Base-by-base conservation (phyloP, 2,113 vertebrate species). In the Macaca fascicularis region DNA sequence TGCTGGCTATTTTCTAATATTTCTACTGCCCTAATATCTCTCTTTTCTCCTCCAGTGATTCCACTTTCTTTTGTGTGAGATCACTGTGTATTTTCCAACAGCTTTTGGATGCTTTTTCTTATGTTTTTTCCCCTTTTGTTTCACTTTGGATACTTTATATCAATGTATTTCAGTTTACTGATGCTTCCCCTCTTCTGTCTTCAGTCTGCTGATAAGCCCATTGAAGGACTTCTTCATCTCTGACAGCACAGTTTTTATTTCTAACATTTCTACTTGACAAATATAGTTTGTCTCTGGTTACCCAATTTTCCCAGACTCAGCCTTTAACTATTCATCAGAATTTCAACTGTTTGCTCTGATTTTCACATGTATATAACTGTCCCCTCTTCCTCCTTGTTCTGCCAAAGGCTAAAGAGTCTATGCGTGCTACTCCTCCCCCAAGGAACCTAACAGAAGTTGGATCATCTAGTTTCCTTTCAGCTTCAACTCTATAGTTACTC, bases 211-310 rank as follows among this genome's bases (percentile, higher is more conserved):
- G 57, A 92, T 93, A 86, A 89, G 22, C 7, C 48, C 74, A 67
- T n/a, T 55, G 40, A 88, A 85, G n/a, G 74, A 69, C 93, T 89
- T 89, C 52, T 92, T 89, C 61, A 93, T 89, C 32, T 89, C 90
- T 95, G 74, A 93, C 43, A 89, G 40, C 27, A 14, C 35, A 90
- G 94, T 93, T 93, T 86, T 95, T 69, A 92, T 75, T 85, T 92
- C 90, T 92, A 76, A 43, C 11, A 59, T 61, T 82, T 91, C 48
- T 96, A 43, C 25, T 96, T 84, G 50, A 84, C 40, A 83, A 81
- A 81, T 76, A 91, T 50, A 59, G 45, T 59, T 96, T 84, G 64
- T n/a, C 84, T 89, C 67, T 89, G 74, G 81, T 57, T 84, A 40
- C 48, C 76, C 84, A 90, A 93, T 43, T 75, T 40, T 74, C 25